Evolutionary conservation across 2,113 vertebrate species (phyloP), one percentile per base, ranked within the genome.

Genomic region (Serilophus lunatus): DNA sequence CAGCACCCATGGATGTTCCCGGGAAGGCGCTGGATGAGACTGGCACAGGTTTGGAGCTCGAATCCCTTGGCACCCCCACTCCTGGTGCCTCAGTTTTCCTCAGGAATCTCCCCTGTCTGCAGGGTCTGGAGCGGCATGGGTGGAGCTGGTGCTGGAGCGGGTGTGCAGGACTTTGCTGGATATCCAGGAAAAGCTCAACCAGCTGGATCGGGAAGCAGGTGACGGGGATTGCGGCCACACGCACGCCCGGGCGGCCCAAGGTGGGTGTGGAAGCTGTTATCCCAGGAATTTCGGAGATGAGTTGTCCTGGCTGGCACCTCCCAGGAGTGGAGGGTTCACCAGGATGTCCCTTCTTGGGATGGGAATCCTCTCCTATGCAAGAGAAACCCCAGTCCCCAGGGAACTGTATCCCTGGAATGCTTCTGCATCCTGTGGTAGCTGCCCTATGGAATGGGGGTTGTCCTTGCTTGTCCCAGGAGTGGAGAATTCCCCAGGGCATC

Each of bases 201-300:
- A 98, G 12, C 96, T 99, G 97, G 99, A 99, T 86, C 98, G 99
- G 0, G 98, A 98, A 1, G 97, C 98, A 0, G 99, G 99, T 0
- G 99, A 99, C 0, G 99, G 99, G 25, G 99, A 99, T 90, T 99
- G 99, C 2, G 99, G 99, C 7, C 98, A 97, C 97, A 99, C 99
- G 1, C 99, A 99, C 1, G 98, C 98, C 28, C 97, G 98, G 18
- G 98, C 98, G 0, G 99, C 99, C 66, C 96, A 70, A 97, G 99
- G 99, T 99, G 61, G 40, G 97, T 74, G 22, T 36, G 13, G 15
- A 40, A 25, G 7, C 0, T 3, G 0, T 20, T 12, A 5, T 31
- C 24, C 31, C 16, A 26, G 88, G 60, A 81, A 8, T 4, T 26
- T 9, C 7, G n/a, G n/a, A 85, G 47, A 57, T 3, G 3, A 13